A percentile compares a stretch with the other conserved stretches of the same genome.
phyloP scores from a whole-genome alignment of 2,797 vertebrate genomes.

The Masticophis lateralis region DNA sequence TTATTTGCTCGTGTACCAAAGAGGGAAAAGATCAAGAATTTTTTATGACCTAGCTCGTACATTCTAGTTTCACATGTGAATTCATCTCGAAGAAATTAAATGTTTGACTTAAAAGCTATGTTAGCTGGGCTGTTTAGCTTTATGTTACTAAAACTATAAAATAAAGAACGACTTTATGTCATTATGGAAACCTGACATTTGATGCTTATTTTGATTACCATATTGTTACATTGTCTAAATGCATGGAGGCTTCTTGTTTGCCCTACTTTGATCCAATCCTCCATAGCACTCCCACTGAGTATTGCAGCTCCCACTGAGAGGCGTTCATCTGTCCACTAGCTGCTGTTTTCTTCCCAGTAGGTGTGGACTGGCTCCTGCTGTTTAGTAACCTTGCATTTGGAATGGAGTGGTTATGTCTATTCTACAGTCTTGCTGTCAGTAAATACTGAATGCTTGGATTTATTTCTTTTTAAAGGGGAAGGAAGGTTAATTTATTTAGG shows the following conservation, averaged over 20 bases:
- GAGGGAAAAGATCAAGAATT: neutral
- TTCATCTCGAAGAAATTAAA: neutral
- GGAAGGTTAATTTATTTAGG: neutral
- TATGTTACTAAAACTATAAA: neutral
- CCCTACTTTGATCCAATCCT: neutral
- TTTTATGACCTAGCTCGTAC: neutral
- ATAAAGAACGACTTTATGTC: neutral
- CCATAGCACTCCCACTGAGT: neutral
- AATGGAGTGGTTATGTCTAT: neutral
- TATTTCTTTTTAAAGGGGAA: neutral
- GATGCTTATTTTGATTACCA: neutral
- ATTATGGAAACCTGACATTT: neutral
- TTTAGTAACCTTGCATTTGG: neutral
- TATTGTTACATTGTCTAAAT: neutral
- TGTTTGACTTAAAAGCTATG: neutral
- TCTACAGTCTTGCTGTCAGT: neutral
- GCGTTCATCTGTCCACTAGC: neutral
- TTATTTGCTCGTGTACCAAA: neutral
- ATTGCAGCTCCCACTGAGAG: neutral
- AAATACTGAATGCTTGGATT: neutral
- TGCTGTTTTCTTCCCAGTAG: neutral
- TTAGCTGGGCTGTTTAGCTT: neutral
- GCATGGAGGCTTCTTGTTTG: neutral
- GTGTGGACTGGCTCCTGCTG: neutral
- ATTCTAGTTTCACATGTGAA: neutral